Evolutionary conservation across 2,113 vertebrate genomes (phyloP).

Genomic region (Corvus hawaiiensis): DNA sequence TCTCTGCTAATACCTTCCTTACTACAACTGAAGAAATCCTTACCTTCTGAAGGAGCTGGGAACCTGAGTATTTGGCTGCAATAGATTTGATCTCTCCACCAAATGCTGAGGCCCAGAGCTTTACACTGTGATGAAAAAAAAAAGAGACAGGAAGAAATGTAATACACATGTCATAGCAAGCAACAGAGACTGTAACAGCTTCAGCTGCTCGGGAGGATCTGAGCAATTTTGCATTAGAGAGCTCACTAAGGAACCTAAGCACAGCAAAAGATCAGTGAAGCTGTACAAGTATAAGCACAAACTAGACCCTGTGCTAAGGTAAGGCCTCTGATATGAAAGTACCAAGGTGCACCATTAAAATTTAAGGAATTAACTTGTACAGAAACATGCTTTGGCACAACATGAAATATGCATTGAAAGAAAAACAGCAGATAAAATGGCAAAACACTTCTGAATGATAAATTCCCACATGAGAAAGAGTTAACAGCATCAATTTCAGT

Average conservation of each 20-base stretch:
- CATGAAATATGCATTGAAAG: not conserved
- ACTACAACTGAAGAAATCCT: conserved; percentile 48
- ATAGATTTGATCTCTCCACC: conserved; percentile 99
- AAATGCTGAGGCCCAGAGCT: conserved; percentile 98
- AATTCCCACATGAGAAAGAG: not conserved
- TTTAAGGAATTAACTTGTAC: not conserved
- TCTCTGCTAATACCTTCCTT: conserved; percentile 51
- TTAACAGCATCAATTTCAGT: not conserved
- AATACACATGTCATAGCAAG: conserved; percentile 44
- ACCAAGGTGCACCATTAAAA: not conserved
- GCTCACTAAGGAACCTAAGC: conserved; percentile 20
- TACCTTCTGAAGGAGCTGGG: conserved; percentile 99
- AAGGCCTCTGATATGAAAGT: conserved; percentile 5
- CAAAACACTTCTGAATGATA: not conserved
- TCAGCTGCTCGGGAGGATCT: not conserved
- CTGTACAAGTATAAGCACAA: not conserved
- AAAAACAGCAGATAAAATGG: not conserved
- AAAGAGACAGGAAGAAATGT: conserved; percentile 46
- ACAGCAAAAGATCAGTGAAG: not conserved
- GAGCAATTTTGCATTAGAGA: conserved; percentile 28
- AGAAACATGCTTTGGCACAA: not conserved
- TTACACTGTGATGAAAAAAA: conserved; percentile 77
- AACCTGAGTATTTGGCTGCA: conserved; percentile 96
- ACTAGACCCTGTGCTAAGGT: not conserved
- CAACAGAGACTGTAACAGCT: conserved; percentile 50